phyloP scores from a whole-genome alignment of 2,888 invertebrate genomes.

The Marasmarcha lunaedactyla region DNA sequence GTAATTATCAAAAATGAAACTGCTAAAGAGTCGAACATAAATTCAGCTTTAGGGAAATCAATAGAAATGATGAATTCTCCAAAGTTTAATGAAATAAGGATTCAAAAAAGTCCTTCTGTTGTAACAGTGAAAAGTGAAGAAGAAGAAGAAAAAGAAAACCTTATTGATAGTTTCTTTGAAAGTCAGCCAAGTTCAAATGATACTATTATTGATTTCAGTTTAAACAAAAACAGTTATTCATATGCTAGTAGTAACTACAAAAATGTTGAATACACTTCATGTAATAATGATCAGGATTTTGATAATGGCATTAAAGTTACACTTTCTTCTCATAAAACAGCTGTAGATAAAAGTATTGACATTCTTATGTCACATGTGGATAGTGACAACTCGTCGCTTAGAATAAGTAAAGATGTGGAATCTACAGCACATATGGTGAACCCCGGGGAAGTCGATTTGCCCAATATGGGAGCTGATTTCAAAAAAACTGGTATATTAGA shows the following conservation, averaged over 20 bases:
- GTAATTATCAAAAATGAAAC: slow-evolving; percentile 63
- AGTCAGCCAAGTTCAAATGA: slow-evolving; percentile 12
- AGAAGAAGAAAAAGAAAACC: slow-evolving; percentile 6
- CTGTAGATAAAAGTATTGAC: background rate
- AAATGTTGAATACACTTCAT: no score
- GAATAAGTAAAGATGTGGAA: no score
- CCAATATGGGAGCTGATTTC: no score
- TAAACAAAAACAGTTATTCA: slow-evolving; percentile 26
- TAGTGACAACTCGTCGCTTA: no score
- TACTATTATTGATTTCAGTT: slow-evolving; percentile 44
- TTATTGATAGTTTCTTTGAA: slow-evolving; percentile 5
- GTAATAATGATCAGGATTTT: slow-evolving; percentile 10
- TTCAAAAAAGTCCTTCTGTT: slow-evolving; percentile 5
- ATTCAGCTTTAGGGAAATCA: slow-evolving; percentile 12
- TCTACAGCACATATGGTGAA: no score
- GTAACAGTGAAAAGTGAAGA: slow-evolving; percentile 8
- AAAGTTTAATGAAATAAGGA: slow-evolving; percentile 1
- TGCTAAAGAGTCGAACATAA: slow-evolving; percentile 24
- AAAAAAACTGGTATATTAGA: no score
- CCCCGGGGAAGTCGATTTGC: no score
- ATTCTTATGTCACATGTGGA: no score
- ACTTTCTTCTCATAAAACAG: background rate
- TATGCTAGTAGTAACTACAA: slow-evolving; percentile 14
- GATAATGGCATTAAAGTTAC: slow-evolving; percentile 9
- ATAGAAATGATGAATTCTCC: slow-evolving; percentile 7